These are phyloP conservation scores for Perodicticus potto DNA, from an alignment of 2,797 vertebrate species.

Conservation along the genomic window DNA sequence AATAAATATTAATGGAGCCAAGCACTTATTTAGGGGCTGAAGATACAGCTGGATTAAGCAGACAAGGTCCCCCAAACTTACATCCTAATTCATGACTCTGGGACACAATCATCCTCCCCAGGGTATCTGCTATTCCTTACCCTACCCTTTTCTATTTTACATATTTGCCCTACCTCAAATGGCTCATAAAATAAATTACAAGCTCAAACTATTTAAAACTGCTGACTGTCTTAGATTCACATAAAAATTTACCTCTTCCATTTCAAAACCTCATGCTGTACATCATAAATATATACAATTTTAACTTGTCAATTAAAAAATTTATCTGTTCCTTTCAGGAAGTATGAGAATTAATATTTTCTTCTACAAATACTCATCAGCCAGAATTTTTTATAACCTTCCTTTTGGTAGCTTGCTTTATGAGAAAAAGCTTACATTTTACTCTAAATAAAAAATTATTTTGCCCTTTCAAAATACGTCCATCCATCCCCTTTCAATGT, in stretches of 20 bases:
- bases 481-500: not conserved
- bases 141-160: not conserved
- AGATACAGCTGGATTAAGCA: not conserved
- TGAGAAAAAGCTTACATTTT: not conserved
- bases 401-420: conserved; percentile 7
- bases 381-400: conserved; percentile 28
- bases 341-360: not conserved
- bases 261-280: not conserved
- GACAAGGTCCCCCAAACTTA: not conserved
- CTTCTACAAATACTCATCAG: not conserved
- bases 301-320: not conserved
- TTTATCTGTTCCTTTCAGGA: not conserved
- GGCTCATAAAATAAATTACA: not conserved
- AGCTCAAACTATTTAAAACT: not conserved
- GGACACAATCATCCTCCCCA: not conserved
- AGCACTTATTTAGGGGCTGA: not conserved
- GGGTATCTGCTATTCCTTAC: not conserved
- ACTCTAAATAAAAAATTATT: conserved; percentile 20
- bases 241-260: not conserved
- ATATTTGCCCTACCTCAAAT: not conserved
- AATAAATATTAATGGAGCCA: not conserved
- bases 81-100: not conserved
- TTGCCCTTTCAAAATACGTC: not conserved
- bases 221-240: not conserved
- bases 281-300: not conserved